phyloP scores from a whole-genome alignment of 2,888 invertebrate species.

The Eupithecia dodoneata region DNA sequence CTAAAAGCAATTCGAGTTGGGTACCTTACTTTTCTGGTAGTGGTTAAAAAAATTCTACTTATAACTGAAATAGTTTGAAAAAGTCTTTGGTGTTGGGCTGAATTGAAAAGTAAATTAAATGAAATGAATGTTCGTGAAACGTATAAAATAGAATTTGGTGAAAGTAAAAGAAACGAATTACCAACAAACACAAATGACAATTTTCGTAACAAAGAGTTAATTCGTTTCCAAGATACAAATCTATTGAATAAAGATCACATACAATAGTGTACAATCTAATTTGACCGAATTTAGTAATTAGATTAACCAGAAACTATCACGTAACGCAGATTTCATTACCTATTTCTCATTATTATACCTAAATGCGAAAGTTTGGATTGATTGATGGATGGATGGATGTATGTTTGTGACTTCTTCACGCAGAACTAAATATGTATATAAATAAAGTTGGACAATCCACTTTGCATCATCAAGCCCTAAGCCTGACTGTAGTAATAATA shows the following conservation, averaged over 20 bases:
- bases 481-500: no score
- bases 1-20: no score
- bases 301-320: slow-evolving; percentile 13
- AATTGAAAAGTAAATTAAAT: slow-evolving; percentile 46
- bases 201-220: slow-evolving; percentile 41
- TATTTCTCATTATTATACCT: neutral
- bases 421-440: no score
- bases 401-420: neutral
- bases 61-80: no score
- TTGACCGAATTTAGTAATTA: slow-evolving; percentile 16
- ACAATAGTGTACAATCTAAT: slow-evolving; percentile 36
- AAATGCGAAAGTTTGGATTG: neutral
- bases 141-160: slow-evolving; percentile 44
- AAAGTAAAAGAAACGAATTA: slow-evolving; percentile 53
- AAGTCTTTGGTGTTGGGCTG: neutral
- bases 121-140: slow-evolving; percentile 55
- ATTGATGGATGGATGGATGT: neutral
- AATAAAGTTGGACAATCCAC: no score
- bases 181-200: slow-evolving; percentile 41
- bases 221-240: slow-evolving; percentile 23
- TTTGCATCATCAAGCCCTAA: no score
- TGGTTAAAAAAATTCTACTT: neutral
- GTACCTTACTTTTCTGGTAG: neutral
- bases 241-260: slow-evolving; percentile 23
- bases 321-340: slow-evolving; percentile 13